These are phyloP conservation scores for Monopterus albus DNA, from an alignment of 2,113 vertebrate genomes.

Conservation along the genomic window DNA sequence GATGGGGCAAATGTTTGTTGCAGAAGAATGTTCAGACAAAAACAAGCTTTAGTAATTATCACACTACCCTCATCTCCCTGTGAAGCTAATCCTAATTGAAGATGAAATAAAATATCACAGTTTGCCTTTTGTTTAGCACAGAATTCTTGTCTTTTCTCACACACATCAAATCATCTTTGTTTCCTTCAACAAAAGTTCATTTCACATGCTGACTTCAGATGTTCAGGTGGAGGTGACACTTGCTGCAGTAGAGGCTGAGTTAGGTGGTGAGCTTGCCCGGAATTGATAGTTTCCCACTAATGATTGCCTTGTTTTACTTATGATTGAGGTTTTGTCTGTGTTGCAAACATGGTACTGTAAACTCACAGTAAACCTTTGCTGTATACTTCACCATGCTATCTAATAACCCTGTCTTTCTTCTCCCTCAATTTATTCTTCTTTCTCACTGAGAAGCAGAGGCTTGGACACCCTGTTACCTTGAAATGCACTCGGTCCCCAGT, in stretches of 20 bases:
- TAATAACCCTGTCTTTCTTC: constrained; percentile 34
- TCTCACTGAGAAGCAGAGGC: constrained; percentile 12
- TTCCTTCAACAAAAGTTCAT: constrained; percentile 19
- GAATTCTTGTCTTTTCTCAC: not conserved
- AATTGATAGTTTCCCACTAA: not conserved
- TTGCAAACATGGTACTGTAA: not conserved
- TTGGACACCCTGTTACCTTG: constrained; percentile 28
- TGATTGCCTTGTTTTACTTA: not conserved
- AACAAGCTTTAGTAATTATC: too few relatives aligned
- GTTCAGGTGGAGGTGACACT: not conserved
- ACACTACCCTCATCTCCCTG: not conserved
- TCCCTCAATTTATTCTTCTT: constrained; percentile 33
- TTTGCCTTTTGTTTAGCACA: constrained; percentile 10
- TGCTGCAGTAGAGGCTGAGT: not conserved
- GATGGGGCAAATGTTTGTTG: too few relatives aligned
- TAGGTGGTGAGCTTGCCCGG: not conserved
- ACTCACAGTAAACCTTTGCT: constrained; percentile 14
- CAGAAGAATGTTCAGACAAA: too few relatives aligned
- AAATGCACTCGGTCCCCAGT: constrained; percentile 23
- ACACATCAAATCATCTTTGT: constrained; percentile 10
- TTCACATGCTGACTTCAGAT: constrained; percentile 22
- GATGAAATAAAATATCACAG: not conserved
- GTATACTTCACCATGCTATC: constrained; percentile 38
- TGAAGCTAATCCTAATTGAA: constrained; percentile 1
- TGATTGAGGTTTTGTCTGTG: constrained; percentile 15